phyloP scores from a whole-genome alignment of 2,888 invertebrate species.

The Ornithoptera priamus region DNA sequence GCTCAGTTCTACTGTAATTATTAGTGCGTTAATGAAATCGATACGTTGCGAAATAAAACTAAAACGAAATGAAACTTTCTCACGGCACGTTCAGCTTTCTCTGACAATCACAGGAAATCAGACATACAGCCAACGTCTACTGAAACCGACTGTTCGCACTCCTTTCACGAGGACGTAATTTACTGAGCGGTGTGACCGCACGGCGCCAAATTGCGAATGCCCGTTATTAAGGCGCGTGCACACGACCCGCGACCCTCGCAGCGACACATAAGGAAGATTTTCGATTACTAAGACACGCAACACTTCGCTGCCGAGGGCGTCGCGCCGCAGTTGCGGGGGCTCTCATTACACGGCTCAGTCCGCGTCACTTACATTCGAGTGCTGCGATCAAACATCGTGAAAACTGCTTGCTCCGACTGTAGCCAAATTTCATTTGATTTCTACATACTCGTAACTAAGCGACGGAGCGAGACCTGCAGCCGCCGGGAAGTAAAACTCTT shows the following conservation, averaged over 20 bases:
- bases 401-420: background rate
- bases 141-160: background rate
- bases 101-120: no score
- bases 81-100: no score
- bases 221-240: background rate
- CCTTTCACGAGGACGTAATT: background rate
- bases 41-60: no score
- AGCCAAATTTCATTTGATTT: no score
- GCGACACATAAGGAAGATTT: background rate
- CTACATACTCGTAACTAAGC: no score
- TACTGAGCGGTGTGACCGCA: background rate
- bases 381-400: constrained; percentile 9
- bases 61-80: no score
- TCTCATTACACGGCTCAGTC: constrained; percentile 17
- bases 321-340: constrained; percentile 8
- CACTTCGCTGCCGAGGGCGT: background rate
- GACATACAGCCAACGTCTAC: background rate
- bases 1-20: no score
- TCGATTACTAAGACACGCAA: background rate
- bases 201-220: constrained; percentile 1
- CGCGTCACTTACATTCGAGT: constrained; percentile 5
- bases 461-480: no score
- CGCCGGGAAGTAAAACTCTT: no score
- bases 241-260: background rate
- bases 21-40: no score